Percentiles rank a stretch among this genome's conserved stretches.
Conservation (phyloP, 2,113 vertebrate species). For the Saccopteryx bilineata region DNA sequence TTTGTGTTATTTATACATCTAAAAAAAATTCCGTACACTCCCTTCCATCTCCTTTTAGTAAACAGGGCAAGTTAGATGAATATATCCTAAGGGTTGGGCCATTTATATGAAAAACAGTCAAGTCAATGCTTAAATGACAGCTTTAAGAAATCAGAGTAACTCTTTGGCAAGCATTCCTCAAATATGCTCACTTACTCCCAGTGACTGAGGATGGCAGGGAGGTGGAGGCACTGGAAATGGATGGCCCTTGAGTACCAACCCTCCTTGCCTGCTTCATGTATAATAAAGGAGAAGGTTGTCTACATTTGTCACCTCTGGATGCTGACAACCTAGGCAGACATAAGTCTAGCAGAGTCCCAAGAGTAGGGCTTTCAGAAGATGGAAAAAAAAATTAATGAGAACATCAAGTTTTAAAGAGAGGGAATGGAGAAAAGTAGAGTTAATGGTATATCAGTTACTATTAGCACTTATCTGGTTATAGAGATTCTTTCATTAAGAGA, state of each 20-base stretch:
- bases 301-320: constrained; percentile 54
- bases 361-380: constrained; percentile 57
- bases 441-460: constrained; percentile 67
- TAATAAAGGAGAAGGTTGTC: constrained; percentile 61
- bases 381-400: constrained; percentile 72
- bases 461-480: constrained; percentile 71
- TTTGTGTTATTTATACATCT: not conserved
- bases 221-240: not conserved
- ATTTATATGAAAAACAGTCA: constrained; percentile 28
- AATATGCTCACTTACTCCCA: not conserved
- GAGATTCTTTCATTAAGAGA: constrained; percentile 81
- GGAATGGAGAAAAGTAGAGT: constrained; percentile 60
- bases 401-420: constrained; percentile 43
- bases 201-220: not conserved
- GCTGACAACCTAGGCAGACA: constrained; percentile 54
- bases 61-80: constrained; percentile 52
- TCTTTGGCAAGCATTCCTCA: not conserved
- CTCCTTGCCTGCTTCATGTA: constrained; percentile 33
- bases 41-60: not conserved
- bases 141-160: constrained; percentile 48
- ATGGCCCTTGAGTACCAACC: not conserved
- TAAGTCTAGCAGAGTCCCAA: constrained; percentile 63
- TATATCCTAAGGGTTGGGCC: not conserved
- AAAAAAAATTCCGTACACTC: not conserved
- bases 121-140: constrained; percentile 13